Conservation (phyloP, 2,797 vertebrate species). For the Taeniopygia guttata region DNA sequence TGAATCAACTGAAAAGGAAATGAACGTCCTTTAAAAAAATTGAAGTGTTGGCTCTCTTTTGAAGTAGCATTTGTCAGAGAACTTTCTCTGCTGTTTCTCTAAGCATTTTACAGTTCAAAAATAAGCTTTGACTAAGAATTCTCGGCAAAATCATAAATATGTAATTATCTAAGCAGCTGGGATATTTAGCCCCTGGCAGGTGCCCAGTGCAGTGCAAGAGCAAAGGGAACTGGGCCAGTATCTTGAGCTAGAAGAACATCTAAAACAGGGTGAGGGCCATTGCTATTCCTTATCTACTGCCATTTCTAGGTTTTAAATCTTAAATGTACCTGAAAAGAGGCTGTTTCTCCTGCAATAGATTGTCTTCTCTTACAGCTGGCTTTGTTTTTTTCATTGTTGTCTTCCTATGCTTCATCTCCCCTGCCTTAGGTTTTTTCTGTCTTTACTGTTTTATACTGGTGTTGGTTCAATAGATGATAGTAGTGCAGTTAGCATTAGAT, state of each 20-base stretch:
- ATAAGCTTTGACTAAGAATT: slow-evolving; percentile 51
- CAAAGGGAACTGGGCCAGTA: background rate
- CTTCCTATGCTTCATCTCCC: background rate
- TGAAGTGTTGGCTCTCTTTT: background rate
- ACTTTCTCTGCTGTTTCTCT: slow-evolving; percentile 17
- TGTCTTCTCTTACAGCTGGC: background rate
- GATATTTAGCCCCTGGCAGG: slow-evolving; percentile 37
- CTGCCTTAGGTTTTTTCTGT: background rate
- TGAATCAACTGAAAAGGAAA: background rate
- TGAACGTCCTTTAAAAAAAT: background rate
- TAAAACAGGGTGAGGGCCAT: background rate
- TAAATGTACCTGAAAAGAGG: background rate
- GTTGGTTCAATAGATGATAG: background rate
- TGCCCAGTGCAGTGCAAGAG: background rate
- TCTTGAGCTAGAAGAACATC: background rate
- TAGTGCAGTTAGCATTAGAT: background rate
- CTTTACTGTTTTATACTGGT: background rate
- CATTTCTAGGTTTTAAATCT: background rate
- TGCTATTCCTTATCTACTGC: background rate
- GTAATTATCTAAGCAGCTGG: slow-evolving; percentile 21
- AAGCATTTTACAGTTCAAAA: slow-evolving; percentile 12
- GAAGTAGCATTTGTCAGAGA: background rate
- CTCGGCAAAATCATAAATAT: slow-evolving; percentile 54
- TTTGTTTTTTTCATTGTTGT: background rate
- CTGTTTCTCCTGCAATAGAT: background rate